A percentile compares a stretch with the other conserved stretches of the same genome.
Conservation (phyloP, 2,888 invertebrate species). For the Tromatobia lineatoria region DNA sequence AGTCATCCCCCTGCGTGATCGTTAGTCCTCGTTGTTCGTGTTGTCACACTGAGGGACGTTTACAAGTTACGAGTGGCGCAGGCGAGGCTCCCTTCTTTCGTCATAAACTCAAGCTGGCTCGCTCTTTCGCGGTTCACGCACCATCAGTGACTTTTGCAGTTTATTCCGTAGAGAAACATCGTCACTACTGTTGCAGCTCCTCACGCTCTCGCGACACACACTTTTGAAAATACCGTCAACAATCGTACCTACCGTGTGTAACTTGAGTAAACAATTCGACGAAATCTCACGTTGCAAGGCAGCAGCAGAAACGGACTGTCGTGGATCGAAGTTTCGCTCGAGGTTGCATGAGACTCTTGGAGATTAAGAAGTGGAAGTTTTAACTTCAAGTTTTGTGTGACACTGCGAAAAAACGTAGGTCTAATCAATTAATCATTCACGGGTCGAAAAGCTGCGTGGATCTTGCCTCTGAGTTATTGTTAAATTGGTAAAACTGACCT, state of each 20-base stretch:
- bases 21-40: conserved; percentile 44
- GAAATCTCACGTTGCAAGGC: background rate
- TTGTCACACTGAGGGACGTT: conserved; percentile 20
- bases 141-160: background rate
- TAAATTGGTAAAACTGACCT: conserved; percentile 13
- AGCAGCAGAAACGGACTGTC: conserved; percentile 5
- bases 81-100: conserved; percentile 17
- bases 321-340: conserved; percentile 2
- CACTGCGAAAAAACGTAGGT: background rate
- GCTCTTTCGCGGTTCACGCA: conserved; percentile 2
- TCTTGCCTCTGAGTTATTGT: background rate
- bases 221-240: background rate
- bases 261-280: background rate
- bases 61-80: conserved; percentile 17
- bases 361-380: background rate
- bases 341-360: background rate
- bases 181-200: background rate
- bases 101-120: conserved; percentile 9
- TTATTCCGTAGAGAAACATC: background rate
- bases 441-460: background rate
- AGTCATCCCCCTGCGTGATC: conserved; percentile 56
- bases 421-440: background rate
- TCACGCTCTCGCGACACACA: background rate
- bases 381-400: background rate
- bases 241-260: background rate